A percentile compares a stretch with the other conserved stretches of the same genome.
These are phyloP conservation scores for Bradypus variegatus DNA, from an alignment of 2,797 vertebrate genomes.

Conservation along the genomic window DNA sequence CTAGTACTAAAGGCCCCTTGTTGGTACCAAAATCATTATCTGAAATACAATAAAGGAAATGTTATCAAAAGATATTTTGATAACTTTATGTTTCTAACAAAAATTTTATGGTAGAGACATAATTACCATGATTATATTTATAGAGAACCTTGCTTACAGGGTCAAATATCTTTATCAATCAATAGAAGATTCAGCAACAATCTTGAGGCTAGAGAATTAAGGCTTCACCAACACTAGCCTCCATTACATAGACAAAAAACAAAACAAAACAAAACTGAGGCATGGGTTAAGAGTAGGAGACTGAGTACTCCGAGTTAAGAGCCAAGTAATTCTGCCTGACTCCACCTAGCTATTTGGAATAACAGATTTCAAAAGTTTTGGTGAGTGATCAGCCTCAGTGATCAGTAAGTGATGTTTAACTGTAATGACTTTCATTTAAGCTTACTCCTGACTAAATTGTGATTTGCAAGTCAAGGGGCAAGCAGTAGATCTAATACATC, in stretches of 20 bases:
- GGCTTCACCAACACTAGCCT: background rate
- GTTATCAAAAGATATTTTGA: conserved; percentile 68
- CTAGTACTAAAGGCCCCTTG: conserved; percentile 61
- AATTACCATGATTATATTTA: background rate
- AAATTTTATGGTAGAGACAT: conserved; percentile 14
- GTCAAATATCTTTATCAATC: conserved; percentile 33
- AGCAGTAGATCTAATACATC: background rate
- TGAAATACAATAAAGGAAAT: conserved; percentile 67
- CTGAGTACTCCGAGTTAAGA: background rate
- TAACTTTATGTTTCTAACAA: conserved; percentile 63
- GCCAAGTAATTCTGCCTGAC: background rate
- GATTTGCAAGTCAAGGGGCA: background rate
- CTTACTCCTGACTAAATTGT: background rate
- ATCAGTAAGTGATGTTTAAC: background rate
- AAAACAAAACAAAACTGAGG: background rate
- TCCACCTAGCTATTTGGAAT: background rate
- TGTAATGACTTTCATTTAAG: background rate
- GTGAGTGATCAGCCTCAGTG: background rate
- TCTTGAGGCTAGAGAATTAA: background rate
- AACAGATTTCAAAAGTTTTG: background rate
- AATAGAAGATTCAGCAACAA: conserved; percentile 19
- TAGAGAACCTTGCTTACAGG: background rate
- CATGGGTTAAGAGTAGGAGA: background rate
- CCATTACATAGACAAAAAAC: background rate
- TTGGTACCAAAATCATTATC: conserved; percentile 65